Evolutionary conservation across 1,140 invertebrate genomes (phyloP), one percentile per base, ranked within the genome.

Genomic region (Cardiocondyla obscurior): DNA sequence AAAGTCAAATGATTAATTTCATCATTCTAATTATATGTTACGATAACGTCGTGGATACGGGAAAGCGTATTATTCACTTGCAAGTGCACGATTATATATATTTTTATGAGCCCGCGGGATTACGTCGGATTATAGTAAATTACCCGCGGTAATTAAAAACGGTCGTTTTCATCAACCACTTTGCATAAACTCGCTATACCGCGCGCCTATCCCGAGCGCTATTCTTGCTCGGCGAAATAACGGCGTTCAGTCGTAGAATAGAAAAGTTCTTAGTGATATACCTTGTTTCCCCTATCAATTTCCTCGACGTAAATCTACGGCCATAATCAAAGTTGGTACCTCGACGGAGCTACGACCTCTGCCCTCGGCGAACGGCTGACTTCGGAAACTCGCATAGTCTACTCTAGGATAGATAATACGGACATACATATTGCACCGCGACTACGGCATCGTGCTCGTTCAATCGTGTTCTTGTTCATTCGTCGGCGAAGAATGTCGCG

Each of bases 231-330:
- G 19, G 36, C 19, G 30, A 65, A 76, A 65, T 46, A 55, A 49
- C 58, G 30, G 39, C 60, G 51, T 22, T 42, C 39, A 22, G 16
- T 22, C 3, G 10, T 72, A 51, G 25, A 62, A 82, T 42, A 67
- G 62, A 82, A 85, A 85, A 85, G 36, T 62, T 73, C n/a, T 49
- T 36, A 60, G 49, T 44, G 53, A 74, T 81, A 39, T 49, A 73
- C 67, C 70, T 86, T 84, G 83, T 87, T 81, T 87, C 39, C 73
- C 67, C 67, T 76, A 74, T 84, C 85, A 87, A 87, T 87, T 87
- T 87, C 60, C 85, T 46, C 85, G 60, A 76, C 44, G 58, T 85
- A 86, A 87, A 87, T 87, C 81, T 69, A 64, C 86, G 51, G 53
- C 82, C 44, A 84, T 87, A 86, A 87, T 87, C 86, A 87, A 87